Evolutionary conservation across 2,113 vertebrate genomes (phyloP).

Genomic region (Callionymus lyra): DNA sequence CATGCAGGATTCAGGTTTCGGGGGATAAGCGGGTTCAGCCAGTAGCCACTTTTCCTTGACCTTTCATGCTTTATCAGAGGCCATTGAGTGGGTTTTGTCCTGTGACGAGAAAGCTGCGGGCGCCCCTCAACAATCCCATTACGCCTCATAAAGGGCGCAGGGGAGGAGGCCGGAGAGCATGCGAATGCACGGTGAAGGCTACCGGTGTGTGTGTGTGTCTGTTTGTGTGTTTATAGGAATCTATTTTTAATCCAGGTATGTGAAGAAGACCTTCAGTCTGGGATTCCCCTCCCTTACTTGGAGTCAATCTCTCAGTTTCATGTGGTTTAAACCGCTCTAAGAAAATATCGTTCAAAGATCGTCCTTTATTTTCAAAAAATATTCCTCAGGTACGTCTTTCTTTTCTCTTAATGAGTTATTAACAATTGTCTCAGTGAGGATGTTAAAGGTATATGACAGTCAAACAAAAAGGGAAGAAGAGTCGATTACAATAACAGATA

Average conservation of each 20-base stretch:
- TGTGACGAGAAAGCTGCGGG: conserved; percentile 50
- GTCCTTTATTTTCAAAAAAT: no score
- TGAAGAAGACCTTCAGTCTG: no score
- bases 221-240: conserved; percentile 6
- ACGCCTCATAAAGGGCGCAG: conserved; percentile 53
- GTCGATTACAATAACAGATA: no score
- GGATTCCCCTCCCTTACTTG: no score
- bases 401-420: no score
- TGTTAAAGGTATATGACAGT: no score
- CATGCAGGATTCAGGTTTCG: conserved; percentile 18
- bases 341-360: no score
- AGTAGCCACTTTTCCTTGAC: conserved; percentile 37
- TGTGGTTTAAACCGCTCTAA: no score
- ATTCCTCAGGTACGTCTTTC: no score
- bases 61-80: conserved; percentile 51
- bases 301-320: no score
- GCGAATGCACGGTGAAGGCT: conserved; percentile 27
- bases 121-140: conserved; percentile 54
- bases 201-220: conserved; percentile 19
- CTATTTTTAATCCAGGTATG: conserved; percentile 40
- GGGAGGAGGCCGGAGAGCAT: conserved; percentile 50
- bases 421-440: no score
- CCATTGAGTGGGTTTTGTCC: conserved; percentile 53
- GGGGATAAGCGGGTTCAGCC: conserved; percentile 37
- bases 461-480: no score